Base-by-base conservation (phyloP, 1,140 invertebrate species). In the Macrosteles quadrilineatus region DNA sequence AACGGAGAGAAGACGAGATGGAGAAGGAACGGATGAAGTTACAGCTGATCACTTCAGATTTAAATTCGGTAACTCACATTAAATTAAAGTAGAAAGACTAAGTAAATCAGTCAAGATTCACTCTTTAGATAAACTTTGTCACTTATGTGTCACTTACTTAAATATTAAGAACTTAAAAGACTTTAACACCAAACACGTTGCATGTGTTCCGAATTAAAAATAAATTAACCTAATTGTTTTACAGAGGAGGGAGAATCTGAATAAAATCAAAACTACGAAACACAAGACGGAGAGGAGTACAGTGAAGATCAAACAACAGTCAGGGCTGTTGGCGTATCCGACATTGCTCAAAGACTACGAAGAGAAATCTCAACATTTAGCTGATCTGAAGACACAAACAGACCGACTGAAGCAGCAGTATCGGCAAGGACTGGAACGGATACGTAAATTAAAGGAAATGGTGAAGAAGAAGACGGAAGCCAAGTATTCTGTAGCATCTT, bases 331-430 rank as follows among this genome's bases (percentile, higher is more conserved):
- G 55, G 55, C 55, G 21, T 59, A 59, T 23, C 55, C 55, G 11
- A 27, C 55, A 14, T n/a, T 59, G 25, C 55, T 59, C 12, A 59
- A 59, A 29, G 55, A 59, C 55, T 59, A 59, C 25, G 55, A 59
- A n/a, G 55, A 25, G 14, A 59, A 59, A n/a, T 21, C 21, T 25
- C 27, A 29, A 12, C 21, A 59, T 9, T 6, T 59, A 11, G 11
- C 4, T 4, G 27, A 27, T 4, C 25, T 59, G 27, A 59, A 4
- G 12, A 14, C 6, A 9, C 23, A 59, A n/a, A 59, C 55, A 29
- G 55, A 59, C 3, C 23, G 9, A 6, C 27, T 59, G 11, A 59
- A 23, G n/a, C 21, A 25, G 12, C 12, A 25, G 9, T 59, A 27
- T 23, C 12, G 27, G 6, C 2, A 59, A 2, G 55, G 55, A 2